Conservation (phyloP, 2,888 invertebrate genomes). For the Caradrina kadenii region DNA sequence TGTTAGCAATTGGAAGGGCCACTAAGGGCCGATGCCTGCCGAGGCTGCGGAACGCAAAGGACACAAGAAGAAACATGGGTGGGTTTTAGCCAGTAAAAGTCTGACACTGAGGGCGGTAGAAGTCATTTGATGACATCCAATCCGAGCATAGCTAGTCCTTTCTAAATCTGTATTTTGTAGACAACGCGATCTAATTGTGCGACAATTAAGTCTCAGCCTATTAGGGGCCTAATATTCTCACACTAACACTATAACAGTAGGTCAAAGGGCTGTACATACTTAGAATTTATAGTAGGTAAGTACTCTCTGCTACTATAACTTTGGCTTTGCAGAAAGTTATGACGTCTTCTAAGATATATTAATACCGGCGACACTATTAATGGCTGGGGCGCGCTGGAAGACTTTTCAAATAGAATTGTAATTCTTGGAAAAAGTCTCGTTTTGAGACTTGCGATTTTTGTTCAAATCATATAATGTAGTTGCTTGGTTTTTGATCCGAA, state of each 20-base stretch:
- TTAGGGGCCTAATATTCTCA: neutral
- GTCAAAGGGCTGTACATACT: constrained; percentile 18
- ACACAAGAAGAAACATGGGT: too few species aligned
- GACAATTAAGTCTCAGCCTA: neutral
- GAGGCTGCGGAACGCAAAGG: too few species aligned
- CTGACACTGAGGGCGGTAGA: too few species aligned
- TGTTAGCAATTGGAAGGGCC: too few species aligned
- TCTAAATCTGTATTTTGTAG: too few species aligned
- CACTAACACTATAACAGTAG: constrained; percentile 10
- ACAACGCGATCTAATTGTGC: too few species aligned
- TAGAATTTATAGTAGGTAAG: constrained; percentile 35
- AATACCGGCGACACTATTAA: constrained; percentile 33
- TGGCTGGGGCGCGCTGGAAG: constrained; percentile 16
- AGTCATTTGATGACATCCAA: too few species aligned
- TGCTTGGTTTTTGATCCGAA: too few species aligned
- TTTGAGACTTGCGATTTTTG: constrained; percentile 3
- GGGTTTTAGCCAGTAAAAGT: too few species aligned
- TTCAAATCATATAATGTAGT: too few species aligned
- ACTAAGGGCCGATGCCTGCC: too few species aligned
- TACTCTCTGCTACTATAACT: constrained; percentile 44
- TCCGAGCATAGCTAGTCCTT: too few species aligned
- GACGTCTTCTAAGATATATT: constrained; percentile 37
- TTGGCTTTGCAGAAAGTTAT: constrained; percentile 47
- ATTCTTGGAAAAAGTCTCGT: constrained; percentile 4
- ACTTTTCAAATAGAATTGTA: constrained; percentile 19